A percentile compares a stretch with the other conserved stretches of the same genome.
phyloP scores from a whole-genome alignment of 2,797 vertebrate species.

The Emys orbicularis region DNA sequence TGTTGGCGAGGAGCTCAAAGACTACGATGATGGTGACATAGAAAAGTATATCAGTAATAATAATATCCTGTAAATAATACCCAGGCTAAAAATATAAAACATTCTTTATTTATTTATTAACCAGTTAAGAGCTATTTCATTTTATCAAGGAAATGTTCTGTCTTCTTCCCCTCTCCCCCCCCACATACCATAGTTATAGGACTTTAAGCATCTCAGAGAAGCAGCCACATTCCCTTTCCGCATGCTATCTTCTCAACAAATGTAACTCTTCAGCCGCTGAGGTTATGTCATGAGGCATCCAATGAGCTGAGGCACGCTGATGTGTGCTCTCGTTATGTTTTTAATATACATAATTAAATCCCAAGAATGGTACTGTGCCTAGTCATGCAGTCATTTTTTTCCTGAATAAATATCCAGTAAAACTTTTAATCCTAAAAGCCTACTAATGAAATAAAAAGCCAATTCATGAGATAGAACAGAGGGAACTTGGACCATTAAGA shows the following conservation, averaged over 20 bases:
- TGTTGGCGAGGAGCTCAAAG: neutral
- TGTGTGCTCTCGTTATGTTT: neutral
- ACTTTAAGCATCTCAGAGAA: neutral
- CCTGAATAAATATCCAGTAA: neutral
- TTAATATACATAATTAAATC: constrained; percentile 22
- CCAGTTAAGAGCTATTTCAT: neutral
- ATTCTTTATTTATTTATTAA: neutral
- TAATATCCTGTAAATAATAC: neutral
- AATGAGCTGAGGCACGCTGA: neutral
- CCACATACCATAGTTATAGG: neutral
- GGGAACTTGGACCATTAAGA: neutral
- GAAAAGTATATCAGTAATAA: neutral
- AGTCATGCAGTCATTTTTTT: neutral
- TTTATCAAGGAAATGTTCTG: neutral
- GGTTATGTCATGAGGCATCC: neutral
- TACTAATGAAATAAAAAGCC: constrained; percentile 33
- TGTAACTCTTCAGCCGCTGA: neutral
- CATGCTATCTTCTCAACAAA: neutral
- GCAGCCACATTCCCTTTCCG: neutral
- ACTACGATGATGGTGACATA: neutral
- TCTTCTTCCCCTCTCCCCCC: neutral
- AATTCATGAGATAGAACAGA: constrained; percentile 7
- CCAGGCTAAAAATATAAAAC: neutral
- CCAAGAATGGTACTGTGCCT: neutral
- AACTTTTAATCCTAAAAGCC: constrained; percentile 20